Conservation (phyloP, 2,888 invertebrate genomes). For the Eupithecia pulchellata region DNA sequence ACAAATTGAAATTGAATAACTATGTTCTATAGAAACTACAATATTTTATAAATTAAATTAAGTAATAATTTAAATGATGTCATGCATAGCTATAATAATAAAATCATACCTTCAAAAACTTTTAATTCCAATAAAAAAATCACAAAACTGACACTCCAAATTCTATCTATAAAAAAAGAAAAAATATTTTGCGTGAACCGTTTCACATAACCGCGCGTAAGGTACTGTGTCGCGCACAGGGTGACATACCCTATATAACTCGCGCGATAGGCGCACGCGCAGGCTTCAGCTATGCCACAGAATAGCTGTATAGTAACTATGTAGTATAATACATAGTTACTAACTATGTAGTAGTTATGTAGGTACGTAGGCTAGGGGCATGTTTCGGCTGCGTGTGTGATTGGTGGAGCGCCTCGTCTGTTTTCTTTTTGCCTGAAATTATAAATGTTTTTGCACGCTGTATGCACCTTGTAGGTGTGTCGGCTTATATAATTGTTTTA, state of each 20-base stretch:
- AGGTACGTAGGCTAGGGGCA: slow-evolving; percentile 18
- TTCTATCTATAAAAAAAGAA: slow-evolving; percentile 30
- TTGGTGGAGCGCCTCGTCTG: neutral
- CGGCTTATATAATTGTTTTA: neutral
- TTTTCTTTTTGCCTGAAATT: slow-evolving; percentile 7
- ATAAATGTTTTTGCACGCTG: slow-evolving; percentile 1
- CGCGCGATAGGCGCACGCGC: neutral
- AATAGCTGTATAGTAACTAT: too few species aligned
- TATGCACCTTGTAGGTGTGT: neutral
- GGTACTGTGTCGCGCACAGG: slow-evolving; percentile 18
- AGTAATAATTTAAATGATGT: neutral
- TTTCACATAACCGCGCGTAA: slow-evolving; percentile 19
- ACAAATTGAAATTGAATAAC: too few species aligned
- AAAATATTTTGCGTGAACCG: slow-evolving; percentile 27
- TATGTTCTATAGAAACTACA: too few species aligned
- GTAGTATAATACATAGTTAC: too few species aligned
- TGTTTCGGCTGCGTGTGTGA: neutral
- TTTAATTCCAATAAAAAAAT: slow-evolving; percentile 29
- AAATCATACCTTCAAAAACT: slow-evolving; percentile 24
- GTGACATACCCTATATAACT: slow-evolving; percentile 27
- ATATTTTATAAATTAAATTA: neutral
- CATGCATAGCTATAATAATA: neutral
- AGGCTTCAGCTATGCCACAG: slow-evolving; percentile 7
- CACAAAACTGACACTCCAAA: slow-evolving; percentile 33
- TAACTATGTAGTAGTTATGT: too few species aligned